phyloP scores from a whole-genome alignment of 2,113 vertebrate species.

The Dendrocopos noguchii region DNA sequence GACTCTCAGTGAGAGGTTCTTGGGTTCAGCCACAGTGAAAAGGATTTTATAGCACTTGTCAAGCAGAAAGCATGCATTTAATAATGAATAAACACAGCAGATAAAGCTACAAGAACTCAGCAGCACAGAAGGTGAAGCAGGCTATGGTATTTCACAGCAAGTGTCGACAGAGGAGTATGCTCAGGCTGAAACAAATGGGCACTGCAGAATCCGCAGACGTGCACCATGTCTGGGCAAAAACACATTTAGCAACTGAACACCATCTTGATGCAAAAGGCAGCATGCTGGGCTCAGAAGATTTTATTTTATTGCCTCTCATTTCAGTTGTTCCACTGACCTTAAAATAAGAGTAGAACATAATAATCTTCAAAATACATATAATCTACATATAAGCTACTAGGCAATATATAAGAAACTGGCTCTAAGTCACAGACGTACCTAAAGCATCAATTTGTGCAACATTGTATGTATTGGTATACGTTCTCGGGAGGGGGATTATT shows the following conservation, averaged over 20 bases:
- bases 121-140: constrained; percentile 45
- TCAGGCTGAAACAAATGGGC: constrained; percentile 48
- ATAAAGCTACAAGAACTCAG: constrained; percentile 37
- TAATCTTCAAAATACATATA: neutral
- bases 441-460: neutral
- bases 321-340: constrained; percentile 13
- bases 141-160: constrained; percentile 47
- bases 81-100: constrained; percentile 49
- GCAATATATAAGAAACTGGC: neutral
- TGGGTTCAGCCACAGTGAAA: constrained; percentile 21
- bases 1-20: neutral
- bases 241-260: neutral
- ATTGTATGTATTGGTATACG: neutral
- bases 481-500: neutral
- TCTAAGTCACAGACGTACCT: neutral
- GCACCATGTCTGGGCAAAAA: neutral
- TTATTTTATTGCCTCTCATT: constrained; percentile 15
- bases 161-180: neutral
- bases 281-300: neutral
- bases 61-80: constrained; percentile 26
- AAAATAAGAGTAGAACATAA: neutral
- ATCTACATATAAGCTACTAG: neutral
- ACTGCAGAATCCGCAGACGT: neutral
- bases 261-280: constrained; percentile 14
- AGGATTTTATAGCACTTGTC: constrained; percentile 46